A percentile compares a stretch with the other conserved stretches of the same genome.
Conservation (phyloP, 2,113 vertebrate genomes). For the Paramormyrops kingsleyae region DNA sequence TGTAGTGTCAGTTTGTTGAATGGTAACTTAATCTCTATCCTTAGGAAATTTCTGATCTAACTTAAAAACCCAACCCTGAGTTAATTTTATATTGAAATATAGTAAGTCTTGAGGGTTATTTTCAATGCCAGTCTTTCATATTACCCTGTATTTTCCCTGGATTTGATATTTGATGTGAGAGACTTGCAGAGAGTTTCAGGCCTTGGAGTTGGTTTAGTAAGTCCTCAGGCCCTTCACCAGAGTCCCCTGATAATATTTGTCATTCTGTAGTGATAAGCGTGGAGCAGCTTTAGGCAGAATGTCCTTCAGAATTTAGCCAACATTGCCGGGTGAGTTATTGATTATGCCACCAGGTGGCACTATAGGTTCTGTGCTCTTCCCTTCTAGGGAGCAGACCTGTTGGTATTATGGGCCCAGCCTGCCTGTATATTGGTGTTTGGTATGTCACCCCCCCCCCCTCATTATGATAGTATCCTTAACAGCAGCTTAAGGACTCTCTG, state of each 20-base stretch:
- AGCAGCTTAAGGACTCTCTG: conserved; percentile 75
- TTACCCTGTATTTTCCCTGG: neutral
- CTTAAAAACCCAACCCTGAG: neutral
- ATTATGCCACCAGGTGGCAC: neutral
- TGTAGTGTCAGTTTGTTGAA: neutral
- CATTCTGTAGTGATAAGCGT: neutral
- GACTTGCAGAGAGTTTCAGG: neutral
- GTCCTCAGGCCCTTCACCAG: neutral
- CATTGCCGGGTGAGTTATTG: neutral
- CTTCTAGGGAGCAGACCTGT: neutral
- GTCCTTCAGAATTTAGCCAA: neutral
- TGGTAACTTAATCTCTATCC: neutral
- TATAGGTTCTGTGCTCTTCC: neutral
- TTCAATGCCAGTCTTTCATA: neutral
- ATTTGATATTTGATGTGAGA: neutral
- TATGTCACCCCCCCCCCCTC: neutral
- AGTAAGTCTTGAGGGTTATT: neutral
- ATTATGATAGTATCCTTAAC: conserved; percentile 65
- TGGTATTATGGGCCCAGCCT: neutral
- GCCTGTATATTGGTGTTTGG: neutral
- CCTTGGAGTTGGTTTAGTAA: neutral
- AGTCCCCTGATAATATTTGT: neutral
- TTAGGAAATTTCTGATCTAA: neutral
- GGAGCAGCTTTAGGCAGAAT: neutral
- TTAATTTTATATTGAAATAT: neutral